Conservation (phyloP, 1,140 invertebrate genomes). For the Olivierus martensii region DNA sequence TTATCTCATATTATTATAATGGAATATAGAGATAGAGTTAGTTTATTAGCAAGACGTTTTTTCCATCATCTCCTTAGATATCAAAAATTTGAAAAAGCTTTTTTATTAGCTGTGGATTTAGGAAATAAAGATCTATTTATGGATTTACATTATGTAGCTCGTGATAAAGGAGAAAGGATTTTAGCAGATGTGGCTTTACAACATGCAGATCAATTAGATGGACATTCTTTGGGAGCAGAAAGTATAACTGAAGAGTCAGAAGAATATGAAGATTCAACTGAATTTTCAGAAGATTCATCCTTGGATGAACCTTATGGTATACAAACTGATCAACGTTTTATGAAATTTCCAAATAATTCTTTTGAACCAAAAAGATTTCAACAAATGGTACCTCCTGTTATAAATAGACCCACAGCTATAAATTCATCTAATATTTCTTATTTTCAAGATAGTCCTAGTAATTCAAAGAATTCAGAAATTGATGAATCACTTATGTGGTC, state of each 20-base stretch:
- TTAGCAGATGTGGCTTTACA: constrained; percentile 11
- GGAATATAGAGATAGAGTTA: constrained; percentile 13
- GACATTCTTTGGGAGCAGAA: neutral
- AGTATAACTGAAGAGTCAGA: neutral
- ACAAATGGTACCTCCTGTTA: neutral
- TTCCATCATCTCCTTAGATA: constrained; percentile 18
- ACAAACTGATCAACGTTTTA: neutral
- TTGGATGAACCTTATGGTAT: neutral
- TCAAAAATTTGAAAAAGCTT: constrained; percentile 17
- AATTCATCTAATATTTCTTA: too few species aligned
- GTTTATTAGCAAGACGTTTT: constrained; percentile 18
- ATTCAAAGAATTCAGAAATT: too few species aligned
- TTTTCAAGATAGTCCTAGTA: too few species aligned
- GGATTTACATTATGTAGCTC: constrained; percentile 17
- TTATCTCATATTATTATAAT: constrained; percentile 12
- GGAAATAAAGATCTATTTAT: constrained; percentile 17
- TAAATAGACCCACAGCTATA: neutral
- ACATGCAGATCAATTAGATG: constrained; percentile 7
- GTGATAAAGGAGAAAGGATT: constrained; percentile 13
- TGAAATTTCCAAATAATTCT: neutral
- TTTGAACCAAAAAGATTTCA: neutral
- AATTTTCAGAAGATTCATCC: neutral
- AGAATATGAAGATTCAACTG: neutral
- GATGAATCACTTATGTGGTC: too few species aligned
- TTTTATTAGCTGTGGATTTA: constrained; percentile 18